These are phyloP conservation scores for Aphodius granarius DNA, from an alignment of 2,888 invertebrate genomes.

Conservation along the genomic window DNA sequence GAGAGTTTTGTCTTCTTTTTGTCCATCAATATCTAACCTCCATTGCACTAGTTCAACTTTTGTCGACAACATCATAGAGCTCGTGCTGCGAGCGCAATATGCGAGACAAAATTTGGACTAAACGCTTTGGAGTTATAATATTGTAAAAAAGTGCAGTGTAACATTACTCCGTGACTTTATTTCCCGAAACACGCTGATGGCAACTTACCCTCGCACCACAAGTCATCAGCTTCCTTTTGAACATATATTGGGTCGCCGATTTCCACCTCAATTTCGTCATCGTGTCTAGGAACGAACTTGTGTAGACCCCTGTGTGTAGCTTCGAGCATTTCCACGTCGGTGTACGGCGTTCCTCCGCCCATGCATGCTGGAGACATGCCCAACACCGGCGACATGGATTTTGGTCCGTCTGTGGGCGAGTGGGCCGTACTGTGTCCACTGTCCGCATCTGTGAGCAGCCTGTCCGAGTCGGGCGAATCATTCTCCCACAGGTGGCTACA, in stretches of 20 bases:
- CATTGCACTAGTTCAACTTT: too few relatives aligned
- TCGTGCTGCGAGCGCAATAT: neutral
- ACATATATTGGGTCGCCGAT: slow-evolving; percentile 98
- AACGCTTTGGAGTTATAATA: too few relatives aligned
- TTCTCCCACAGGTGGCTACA: slow-evolving; percentile 76
- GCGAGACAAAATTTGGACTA: too few relatives aligned
- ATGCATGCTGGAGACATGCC: slow-evolving; percentile 58
- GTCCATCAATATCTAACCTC: too few relatives aligned
- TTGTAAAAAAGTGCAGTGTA: too few relatives aligned
- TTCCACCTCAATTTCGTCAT: slow-evolving; percentile 94
- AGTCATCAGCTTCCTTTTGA: slow-evolving; percentile 93
- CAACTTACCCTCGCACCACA: slow-evolving; percentile 91
- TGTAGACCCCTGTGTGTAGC: slow-evolving; percentile 95
- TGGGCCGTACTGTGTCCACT: slow-evolving; percentile 92
- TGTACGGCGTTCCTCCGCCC: slow-evolving; percentile 76
- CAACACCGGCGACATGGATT: slow-evolving; percentile 74
- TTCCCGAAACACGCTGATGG: too few relatives aligned
- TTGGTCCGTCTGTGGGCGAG: slow-evolving; percentile 83
- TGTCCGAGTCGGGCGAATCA: slow-evolving; percentile 86
- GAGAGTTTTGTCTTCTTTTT: too few relatives aligned
- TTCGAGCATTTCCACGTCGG: slow-evolving; percentile 66
- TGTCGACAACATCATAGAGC: too few relatives aligned
- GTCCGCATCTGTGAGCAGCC: slow-evolving; percentile 78
- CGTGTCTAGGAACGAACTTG: slow-evolving; percentile 93
- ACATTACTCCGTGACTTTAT: too few relatives aligned